Conservation (phyloP, 1,140 invertebrate genomes). For the Odontomachus brunneus region DNA sequence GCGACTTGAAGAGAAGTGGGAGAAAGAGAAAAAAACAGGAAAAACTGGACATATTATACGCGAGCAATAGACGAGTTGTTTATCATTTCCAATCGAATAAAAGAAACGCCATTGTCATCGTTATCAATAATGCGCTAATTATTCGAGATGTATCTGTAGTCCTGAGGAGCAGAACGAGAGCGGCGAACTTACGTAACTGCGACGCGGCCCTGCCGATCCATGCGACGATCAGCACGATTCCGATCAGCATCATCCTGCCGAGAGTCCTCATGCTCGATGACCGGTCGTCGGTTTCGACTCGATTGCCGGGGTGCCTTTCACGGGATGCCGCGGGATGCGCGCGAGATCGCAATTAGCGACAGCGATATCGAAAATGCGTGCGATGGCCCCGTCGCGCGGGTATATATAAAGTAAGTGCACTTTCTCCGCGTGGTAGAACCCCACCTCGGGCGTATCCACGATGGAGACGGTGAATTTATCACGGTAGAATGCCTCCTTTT, state of each 20-base stretch:
- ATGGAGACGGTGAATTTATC: slow-evolving; percentile 79
- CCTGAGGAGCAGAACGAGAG: slow-evolving; percentile 20
- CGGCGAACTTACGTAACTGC: slow-evolving; percentile 73
- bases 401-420: slow-evolving; percentile 84
- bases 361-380: slow-evolving; percentile 81
- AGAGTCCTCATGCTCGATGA: neutral
- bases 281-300: neutral
- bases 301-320: neutral
- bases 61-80: too few species aligned
- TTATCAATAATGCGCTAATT: neutral
- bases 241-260: slow-evolving; percentile 61
- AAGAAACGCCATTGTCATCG: too few species aligned
- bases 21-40: too few species aligned
- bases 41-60: too few species aligned
- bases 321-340: slow-evolving; percentile 1
- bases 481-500: slow-evolving; percentile 83
- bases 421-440: slow-evolving; percentile 80
- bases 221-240: slow-evolving; percentile 61
- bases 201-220: slow-evolving; percentile 58
- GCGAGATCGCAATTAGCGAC: slow-evolving; percentile 75
- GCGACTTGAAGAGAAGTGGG: too few species aligned
- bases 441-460: slow-evolving; percentile 60
- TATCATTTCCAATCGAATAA: too few species aligned
- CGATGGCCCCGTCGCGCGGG: slow-evolving; percentile 74
- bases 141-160: too few species aligned